Evolutionary conservation across 2,113 vertebrate genomes (phyloP).

Genomic region (Diadophis punctatus): DNA sequence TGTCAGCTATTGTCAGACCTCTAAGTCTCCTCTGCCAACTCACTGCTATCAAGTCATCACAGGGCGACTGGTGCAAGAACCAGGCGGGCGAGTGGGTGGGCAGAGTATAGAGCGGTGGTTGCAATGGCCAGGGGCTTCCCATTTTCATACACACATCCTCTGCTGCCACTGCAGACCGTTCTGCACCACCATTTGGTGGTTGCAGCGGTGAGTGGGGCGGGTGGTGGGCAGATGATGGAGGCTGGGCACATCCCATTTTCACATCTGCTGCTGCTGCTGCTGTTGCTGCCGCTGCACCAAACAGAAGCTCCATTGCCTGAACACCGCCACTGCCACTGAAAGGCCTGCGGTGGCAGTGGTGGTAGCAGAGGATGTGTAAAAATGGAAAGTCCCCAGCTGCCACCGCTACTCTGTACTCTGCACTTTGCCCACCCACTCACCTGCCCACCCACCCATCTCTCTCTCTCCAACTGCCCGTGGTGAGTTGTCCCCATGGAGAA

Average conservation of each 20-base stretch:
- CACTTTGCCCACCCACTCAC: background rate
- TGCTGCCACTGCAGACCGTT: background rate
- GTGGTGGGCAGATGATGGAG: background rate
- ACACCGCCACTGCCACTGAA: background rate
- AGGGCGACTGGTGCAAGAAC: background rate
- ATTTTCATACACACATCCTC: background rate
- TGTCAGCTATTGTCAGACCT: background rate
- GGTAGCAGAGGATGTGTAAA: background rate
- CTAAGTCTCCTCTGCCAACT: background rate
- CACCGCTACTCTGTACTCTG: background rate
- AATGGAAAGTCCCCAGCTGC: background rate
- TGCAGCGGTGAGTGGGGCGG: background rate
- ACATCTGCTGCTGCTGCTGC: background rate
- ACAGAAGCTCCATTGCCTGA: too few relatives aligned
- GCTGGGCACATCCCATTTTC: background rate
- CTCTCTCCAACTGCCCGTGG: background rate
- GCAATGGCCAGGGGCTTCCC: background rate
- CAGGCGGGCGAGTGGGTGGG: background rate
- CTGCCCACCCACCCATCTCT: too few relatives aligned
- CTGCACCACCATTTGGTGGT: background rate
- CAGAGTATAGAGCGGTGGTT: background rate
- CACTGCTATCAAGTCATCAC: background rate
- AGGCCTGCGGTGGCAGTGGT: background rate
- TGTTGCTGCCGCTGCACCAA: background rate
- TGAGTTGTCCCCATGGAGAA: background rate